A percentile compares a stretch with the other conserved stretches of the same genome.
Conservation (phyloP, 1,140 invertebrate species). For the Halyomorpha halys region DNA sequence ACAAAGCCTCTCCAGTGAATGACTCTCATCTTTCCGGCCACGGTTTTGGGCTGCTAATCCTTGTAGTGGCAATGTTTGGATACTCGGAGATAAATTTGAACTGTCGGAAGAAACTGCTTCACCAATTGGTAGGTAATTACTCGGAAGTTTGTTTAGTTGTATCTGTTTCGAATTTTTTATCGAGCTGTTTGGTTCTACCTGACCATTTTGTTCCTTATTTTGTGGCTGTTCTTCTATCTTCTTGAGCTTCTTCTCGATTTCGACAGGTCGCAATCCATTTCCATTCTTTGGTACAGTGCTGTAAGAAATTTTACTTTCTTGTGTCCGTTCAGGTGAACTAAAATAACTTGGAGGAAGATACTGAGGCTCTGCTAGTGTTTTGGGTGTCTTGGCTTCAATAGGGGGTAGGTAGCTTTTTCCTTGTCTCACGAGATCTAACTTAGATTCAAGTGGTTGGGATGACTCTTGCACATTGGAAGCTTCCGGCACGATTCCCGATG, state of each 20-base stretch:
- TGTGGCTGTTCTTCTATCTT: not conserved
- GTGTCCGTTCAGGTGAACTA: not conserved
- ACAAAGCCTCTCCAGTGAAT: constrained; percentile 26
- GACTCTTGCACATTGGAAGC: not conserved
- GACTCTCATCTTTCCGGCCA: not conserved
- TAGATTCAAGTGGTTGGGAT: not conserved
- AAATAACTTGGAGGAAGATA: not conserved
- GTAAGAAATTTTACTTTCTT: not conserved
- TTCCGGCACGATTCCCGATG: not conserved
- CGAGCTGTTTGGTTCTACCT: not conserved
- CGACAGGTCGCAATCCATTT: not conserved
- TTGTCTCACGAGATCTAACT: not conserved
- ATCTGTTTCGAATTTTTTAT: not conserved
- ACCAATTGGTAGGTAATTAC: not conserved
- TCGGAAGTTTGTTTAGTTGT: too few relatives aligned
- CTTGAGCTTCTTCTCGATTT: not conserved
- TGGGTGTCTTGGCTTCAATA: not conserved
- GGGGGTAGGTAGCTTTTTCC: not conserved
- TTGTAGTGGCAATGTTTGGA: not conserved
- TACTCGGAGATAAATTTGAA: constrained; percentile 12
- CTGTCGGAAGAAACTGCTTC: not conserved
- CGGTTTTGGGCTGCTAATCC: not conserved
- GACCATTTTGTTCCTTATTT: not conserved
- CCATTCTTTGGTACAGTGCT: not conserved
- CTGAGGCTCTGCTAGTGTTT: not conserved